phyloP scores from a whole-genome alignment of 2,888 invertebrate species.

The Scaptomyza caliginosa region DNA sequence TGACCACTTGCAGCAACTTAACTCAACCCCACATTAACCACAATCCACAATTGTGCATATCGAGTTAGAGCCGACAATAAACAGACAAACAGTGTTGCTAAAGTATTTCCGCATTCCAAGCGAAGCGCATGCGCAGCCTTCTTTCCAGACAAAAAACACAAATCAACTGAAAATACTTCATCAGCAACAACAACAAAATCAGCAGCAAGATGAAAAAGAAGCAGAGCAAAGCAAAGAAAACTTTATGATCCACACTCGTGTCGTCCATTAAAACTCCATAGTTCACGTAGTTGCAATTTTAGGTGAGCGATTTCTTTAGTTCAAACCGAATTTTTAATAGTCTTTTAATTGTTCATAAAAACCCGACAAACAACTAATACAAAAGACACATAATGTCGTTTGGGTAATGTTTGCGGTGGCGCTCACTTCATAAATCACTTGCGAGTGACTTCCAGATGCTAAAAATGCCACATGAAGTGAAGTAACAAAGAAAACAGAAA shows the following conservation, averaged over 20 bases:
- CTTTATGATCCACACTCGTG: constrained; percentile 40
- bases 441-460: constrained; percentile 30
- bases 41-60: neutral
- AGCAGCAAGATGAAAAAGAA: neutral
- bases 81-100: constrained; percentile 8
- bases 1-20: constrained; percentile 15
- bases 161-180: neutral
- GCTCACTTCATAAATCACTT: constrained; percentile 57
- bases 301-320: constrained; percentile 5
- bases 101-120: constrained; percentile 50
- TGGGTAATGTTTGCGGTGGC: constrained; percentile 9
- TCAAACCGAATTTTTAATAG: constrained; percentile 45
- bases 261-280: constrained; percentile 64
- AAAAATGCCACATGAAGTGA: constrained; percentile 12
- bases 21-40: too few relatives aligned
- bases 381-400: constrained; percentile 3
- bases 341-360: constrained; percentile 73
- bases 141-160: neutral
- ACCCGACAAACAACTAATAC: constrained; percentile 35
- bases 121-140: constrained; percentile 40
- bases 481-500: constrained; percentile 22
- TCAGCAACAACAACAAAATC: neutral
- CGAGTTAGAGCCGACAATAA: constrained; percentile 8
- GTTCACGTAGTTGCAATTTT: constrained; percentile 41
- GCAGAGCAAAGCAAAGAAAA: neutral